Base-by-base conservation (phyloP, 64 coral and sea anemone genomes). In the Astreopora myriophthalma region DNA sequence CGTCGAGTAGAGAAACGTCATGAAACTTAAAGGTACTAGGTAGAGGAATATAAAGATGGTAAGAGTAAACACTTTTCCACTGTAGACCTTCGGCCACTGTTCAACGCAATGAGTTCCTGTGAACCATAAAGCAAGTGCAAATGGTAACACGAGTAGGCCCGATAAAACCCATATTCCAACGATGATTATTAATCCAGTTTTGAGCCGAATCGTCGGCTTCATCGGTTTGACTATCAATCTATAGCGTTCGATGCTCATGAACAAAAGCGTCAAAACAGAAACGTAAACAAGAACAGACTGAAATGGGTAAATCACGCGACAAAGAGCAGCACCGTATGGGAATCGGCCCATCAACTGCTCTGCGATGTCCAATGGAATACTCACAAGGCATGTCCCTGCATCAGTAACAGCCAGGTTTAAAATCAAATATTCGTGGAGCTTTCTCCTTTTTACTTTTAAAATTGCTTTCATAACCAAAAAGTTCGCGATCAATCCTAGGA, bases 231-330 rank as follows among this genome's bases (percentile, higher is more conserved):
- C 88, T 62, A 99, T 99, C 16, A 93, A 86, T 83, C 91, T 92
- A 38, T 94, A 95, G 10, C 97, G 86, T 33, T 99, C 97, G 11
- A 93, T 31, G 22, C 90, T 89, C 97, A 99, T 99, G 57, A 84
- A 76, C 13, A 95, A 68, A 25, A 99, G 76, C 10, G 91, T 99
- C 84, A 99, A 75, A 1, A 94, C 87, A n/a, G 94, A 99, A 16
- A 93, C 90, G 3, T 76, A 80, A 46, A 99, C 85, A 1, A 99
- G 63, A 37, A 96, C 71, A 6, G 97, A 96, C 51, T 99, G 97
- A 13, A 95, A 85, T 19, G 97, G 97, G 69, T 95, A 99, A 38
- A 96, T 95, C 11, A 96, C 71, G 30, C 77, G 95, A 28, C 97
- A 99, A 1, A 99, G 34, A 13, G 95, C 84, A 5, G 52, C 64